Evolutionary conservation across 2,888 invertebrate species (phyloP).

Genomic region (Acanthosepion pharaonis): DNA sequence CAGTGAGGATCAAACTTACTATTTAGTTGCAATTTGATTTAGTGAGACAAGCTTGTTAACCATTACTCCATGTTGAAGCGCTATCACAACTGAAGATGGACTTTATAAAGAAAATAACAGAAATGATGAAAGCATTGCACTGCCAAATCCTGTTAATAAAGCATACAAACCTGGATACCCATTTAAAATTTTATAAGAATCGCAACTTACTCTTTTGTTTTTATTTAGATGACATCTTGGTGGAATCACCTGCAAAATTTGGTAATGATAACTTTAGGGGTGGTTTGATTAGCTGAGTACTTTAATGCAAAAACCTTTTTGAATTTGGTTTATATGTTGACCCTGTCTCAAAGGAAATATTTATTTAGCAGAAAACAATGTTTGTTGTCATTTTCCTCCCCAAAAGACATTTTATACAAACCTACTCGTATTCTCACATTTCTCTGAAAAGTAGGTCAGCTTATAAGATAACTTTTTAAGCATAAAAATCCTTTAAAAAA

Average conservation of each 20-base stretch:
- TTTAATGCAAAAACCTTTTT: background rate
- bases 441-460: no score
- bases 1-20: no score
- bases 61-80: background rate
- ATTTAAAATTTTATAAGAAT: background rate
- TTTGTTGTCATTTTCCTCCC: no score
- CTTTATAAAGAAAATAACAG: slow-evolving; percentile 77
- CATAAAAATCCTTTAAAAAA: no score
- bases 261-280: background rate
- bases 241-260: background rate
- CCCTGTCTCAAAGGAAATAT: no score
- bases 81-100: background rate
- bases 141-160: background rate
- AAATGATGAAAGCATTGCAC: background rate
- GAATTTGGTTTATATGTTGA: no score
- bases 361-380: no score
- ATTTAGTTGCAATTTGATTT: no score
- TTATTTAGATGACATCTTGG: slow-evolving; percentile 20
- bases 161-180: background rate
- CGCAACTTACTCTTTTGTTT: background rate
- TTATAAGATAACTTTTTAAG: no score
- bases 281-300: background rate
- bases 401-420: no score
- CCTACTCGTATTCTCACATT: no score
- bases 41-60: no score